phyloP scores from a whole-genome alignment of 2,113 vertebrate species.

The Herpailurus yagouaroundi region DNA sequence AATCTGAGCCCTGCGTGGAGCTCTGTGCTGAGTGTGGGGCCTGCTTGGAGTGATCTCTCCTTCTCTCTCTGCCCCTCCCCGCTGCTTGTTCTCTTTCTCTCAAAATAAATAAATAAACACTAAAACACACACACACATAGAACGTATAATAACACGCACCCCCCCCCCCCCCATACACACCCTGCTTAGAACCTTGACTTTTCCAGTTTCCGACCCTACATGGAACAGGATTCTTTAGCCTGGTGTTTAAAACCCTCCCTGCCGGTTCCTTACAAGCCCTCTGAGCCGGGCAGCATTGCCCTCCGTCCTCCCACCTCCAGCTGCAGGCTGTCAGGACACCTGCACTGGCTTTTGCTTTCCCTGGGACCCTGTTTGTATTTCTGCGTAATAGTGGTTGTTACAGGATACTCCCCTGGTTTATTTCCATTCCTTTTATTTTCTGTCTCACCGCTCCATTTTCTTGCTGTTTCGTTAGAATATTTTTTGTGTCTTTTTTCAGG shows the following conservation, averaged over 20 bases:
- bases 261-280: no score
- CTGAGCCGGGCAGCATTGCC: rapidly evolving
- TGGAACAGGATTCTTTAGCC: background rate
- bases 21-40: no score
- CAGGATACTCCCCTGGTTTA: background rate
- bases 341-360: background rate
- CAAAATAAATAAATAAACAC: no score
- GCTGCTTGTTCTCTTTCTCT: no score
- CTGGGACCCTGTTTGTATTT: background rate
- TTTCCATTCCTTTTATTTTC: background rate
- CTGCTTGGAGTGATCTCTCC: no score
- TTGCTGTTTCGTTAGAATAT: background rate
- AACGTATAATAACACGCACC: background rate
- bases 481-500: background rate
- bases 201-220: background rate
- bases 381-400: no score
- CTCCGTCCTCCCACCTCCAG: background rate
- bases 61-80: no score
- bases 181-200: background rate
- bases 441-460: background rate
- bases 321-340: background rate
- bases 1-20: no score
- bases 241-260: background rate
- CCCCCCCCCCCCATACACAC: no score
- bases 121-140: no score